Base-by-base conservation (phyloP, 2,797 vertebrate genomes). In the Parauchenoglanis punctatus region DNA sequence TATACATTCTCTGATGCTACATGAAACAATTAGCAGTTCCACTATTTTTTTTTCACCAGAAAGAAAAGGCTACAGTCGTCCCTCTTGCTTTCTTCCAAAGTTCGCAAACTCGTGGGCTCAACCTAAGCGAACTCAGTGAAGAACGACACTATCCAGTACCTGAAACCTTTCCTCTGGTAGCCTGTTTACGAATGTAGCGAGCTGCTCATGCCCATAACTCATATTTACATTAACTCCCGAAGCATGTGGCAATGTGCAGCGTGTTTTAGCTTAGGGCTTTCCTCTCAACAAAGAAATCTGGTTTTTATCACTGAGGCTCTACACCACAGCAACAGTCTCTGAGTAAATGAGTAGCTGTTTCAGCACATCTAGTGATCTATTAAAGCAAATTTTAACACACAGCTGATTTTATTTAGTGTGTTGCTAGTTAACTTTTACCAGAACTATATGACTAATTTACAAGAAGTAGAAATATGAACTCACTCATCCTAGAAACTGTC, bases 211-310 rank as follows among this genome's bases (percentile, higher is more conserved):
- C 40, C 59, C 25, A 81, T 65, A 81, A 46, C 58, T 28, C 59
- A 81, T 63, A 49, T 81, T 61, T 46, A 81, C 78, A 81, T 13
- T 13, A 59, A 80, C 31, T 40, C 31, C 15, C 68, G 61, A 67
- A 54, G 17, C 81, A 83, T 83, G 81, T 31, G 81, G 46, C 15
- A 67, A 68, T 7, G 5, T 35, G n/a, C 15, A 7, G 28, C 31
- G 17, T 52, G 81, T 83, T 81, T 63, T 46, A 63, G 80, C 80
- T 28, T 18, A 54, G 17, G 40, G 31, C 46, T 75, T 83, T 76
- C 85, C 35, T 46, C 80, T 20, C 28, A 23, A 54, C 58, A 59
- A 31, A 63, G 70, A 56, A 76, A 63, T 82, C 81, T 67, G 70
- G 8, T 65, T 87, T 59, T 31, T 70, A 54, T 83, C 63, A 68